Evolutionary conservation across 2,797 vertebrate species (phyloP).

Genomic region (Fistularia commersonii): DNA sequence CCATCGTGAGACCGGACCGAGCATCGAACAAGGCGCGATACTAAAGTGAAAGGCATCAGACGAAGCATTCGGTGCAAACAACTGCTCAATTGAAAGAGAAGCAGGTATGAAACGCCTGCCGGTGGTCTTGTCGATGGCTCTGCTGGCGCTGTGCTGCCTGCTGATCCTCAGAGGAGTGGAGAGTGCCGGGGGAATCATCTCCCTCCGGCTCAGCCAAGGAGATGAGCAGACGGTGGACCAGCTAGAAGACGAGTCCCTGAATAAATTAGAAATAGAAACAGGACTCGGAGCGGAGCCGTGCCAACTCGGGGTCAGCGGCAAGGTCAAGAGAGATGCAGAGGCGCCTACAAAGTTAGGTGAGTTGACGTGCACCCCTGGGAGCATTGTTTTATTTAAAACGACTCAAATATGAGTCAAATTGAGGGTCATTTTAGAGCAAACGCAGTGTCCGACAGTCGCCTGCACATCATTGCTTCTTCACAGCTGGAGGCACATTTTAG

Average conservation of each 20-base stretch:
- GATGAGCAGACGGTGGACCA: constrained; percentile 23
- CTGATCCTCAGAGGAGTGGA: constrained; percentile 58
- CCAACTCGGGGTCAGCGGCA: constrained; percentile 17
- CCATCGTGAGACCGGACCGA: constrained; percentile 12
- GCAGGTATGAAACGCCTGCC: constrained; percentile 54
- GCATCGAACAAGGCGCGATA: not conserved
- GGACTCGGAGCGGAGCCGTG: constrained; percentile 25
- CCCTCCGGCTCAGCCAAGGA: constrained; percentile 21
- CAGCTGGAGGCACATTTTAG: not conserved
- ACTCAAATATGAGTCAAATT: too few relatives aligned
- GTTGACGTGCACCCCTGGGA: constrained; percentile 9
- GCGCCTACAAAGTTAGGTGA: constrained; percentile 54
- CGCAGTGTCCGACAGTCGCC: constrained; percentile 4
- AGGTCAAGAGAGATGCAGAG: constrained; percentile 27
- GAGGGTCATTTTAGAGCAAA: too few relatives aligned
- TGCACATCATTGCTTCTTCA: constrained; percentile 10
- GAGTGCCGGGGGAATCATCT: constrained; percentile 52
- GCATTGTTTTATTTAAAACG: too few relatives aligned
- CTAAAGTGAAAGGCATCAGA: constrained; percentile 6
- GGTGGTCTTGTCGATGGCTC: constrained; percentile 45
- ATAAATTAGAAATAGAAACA: constrained; percentile 44
- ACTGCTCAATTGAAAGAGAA: constrained; percentile 25
- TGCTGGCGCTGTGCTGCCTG: constrained; percentile 65
- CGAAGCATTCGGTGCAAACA: constrained; percentile 19
- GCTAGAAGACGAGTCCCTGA: constrained; percentile 22